Evolutionary conservation across 2,888 invertebrate genomes (phyloP), one percentile per base, ranked within the genome.

Genomic region (Rhagium mordax): DNA sequence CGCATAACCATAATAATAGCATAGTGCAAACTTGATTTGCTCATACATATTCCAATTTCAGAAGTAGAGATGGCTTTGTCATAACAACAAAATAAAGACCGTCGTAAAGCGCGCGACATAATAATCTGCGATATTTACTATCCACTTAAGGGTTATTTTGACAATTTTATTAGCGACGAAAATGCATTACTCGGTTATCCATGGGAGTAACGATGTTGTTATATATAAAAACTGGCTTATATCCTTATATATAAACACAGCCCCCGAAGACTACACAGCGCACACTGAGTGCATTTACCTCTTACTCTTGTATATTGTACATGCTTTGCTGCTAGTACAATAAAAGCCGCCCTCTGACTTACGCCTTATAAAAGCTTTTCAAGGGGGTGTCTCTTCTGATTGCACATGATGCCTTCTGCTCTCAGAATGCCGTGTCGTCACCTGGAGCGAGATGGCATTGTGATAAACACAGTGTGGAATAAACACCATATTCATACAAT

Each of bases 21-120:
- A 65, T 18, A 33, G 41, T 6, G n/a, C n/a, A n/a, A n/a, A n/a
- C 47, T 8, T 55, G 29, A 67, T 41, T 47, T 67, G 57, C 24
- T 57, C 67, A 67, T 67, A 57, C 67, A 67, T 67, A 67, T 67
- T 67, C 67, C 57, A 57, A 67, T 67, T 67, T 47, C 57, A 65
- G 55, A 67, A 57, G 47, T 67, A 67, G 57, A 67, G 29, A 65
- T 20, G 20, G 51, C 57, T 57, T 41, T 65, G 57, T 47, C 57
- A 57, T 24, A 57, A 67, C 41, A 51, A 66, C 57, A 53, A 67
- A 67, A 67, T 67, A 67, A 67, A 57, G 41, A 48, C 47, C 41
- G 33, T 65, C 65, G 65, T 65, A 65, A 65, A 65, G 8, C 20
- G 29, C n/a, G 8, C 8, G 29, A 53, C 53, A 53, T 65, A 51